Conservation (phyloP, 2,797 vertebrate genomes). For the Tenualosa thibaudeaui region DNA sequence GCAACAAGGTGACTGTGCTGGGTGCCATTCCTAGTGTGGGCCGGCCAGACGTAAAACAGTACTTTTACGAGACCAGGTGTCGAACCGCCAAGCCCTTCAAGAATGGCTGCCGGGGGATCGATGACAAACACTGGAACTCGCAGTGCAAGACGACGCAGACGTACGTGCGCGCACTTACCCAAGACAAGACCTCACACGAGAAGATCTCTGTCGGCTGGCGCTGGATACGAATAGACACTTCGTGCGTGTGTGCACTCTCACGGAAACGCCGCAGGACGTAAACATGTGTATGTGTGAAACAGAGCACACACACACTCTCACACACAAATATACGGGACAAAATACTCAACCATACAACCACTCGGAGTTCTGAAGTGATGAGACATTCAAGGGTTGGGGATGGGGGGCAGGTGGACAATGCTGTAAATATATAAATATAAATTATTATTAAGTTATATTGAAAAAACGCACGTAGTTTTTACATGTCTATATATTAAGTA, state of each 20-base stretch:
- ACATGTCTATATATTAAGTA: slow-evolving; percentile 96
- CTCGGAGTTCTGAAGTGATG: slow-evolving; percentile 37
- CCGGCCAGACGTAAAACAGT: slow-evolving; percentile 86
- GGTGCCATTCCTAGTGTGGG: slow-evolving; percentile 82
- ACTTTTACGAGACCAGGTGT: slow-evolving; percentile 95
- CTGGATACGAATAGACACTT: slow-evolving; percentile 98
- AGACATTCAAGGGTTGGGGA: slow-evolving; percentile 51
- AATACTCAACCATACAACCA: slow-evolving; percentile 12
- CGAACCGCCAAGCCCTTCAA: slow-evolving; percentile 80
- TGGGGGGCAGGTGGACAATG: not conserved
- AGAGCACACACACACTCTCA: slow-evolving; percentile 1
- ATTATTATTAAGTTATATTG: slow-evolving; percentile 99
- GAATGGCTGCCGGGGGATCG: slow-evolving; percentile 92
- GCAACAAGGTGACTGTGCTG: slow-evolving; percentile 84
- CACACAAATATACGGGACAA: not conserved
- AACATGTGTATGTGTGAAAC: slow-evolving; percentile 37
- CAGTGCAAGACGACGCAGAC: slow-evolving; percentile 97
- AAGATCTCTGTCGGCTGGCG: slow-evolving; percentile 84
- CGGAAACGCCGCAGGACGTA: slow-evolving; percentile 90
- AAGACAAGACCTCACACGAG: slow-evolving; percentile 80
- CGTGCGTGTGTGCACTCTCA: slow-evolving; percentile 93
- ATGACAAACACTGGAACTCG: slow-evolving; percentile 98
- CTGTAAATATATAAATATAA: slow-evolving; percentile 84
- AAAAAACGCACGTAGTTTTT: slow-evolving; percentile 96
- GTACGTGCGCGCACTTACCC: slow-evolving; percentile 89